Percentiles rank a stretch among this genome's conserved stretches.
phyloP scores from a whole-genome alignment of 2,113 vertebrate species.

The Lamprotornis superbus region DNA sequence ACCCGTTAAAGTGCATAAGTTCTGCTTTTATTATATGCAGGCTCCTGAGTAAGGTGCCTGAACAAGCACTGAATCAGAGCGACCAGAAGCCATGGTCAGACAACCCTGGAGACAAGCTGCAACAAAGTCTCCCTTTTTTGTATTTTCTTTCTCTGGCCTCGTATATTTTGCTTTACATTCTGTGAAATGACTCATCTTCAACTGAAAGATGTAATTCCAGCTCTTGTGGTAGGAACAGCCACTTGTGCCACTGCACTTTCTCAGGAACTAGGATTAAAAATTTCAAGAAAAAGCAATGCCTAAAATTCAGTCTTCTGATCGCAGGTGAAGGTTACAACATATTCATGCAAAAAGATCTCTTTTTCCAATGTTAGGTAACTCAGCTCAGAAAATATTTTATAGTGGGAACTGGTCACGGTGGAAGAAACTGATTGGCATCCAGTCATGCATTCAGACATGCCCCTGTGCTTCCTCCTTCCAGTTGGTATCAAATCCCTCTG shows the following conservation, averaged over 20 bases:
- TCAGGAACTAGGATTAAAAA: neutral
- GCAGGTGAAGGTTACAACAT: neutral
- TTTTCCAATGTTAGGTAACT: neutral
- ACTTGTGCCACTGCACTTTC: neutral
- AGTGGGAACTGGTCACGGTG: neutral
- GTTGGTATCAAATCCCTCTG: neutral
- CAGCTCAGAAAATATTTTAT: neutral
- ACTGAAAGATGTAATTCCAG: neutral
- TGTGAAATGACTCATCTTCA: neutral
- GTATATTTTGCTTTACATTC: neutral
- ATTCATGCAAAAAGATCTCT: neutral
- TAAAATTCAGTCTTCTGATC: neutral
- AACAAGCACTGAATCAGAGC: neutral
- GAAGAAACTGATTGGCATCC: neutral
- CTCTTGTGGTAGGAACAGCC: neutral
- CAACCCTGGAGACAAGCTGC: neutral
- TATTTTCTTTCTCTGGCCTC: neutral
- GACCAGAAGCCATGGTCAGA: neutral
- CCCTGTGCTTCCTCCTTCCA: neutral
- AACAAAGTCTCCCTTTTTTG: neutral
- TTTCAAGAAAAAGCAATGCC: neutral
- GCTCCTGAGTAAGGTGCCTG: neutral
- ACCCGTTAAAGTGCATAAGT: neutral
- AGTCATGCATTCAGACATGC: neutral
- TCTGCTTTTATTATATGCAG: neutral